Base-by-base conservation (phyloP, 2,797 vertebrate genomes). In the Kryptolebias ocellatus region DNA sequence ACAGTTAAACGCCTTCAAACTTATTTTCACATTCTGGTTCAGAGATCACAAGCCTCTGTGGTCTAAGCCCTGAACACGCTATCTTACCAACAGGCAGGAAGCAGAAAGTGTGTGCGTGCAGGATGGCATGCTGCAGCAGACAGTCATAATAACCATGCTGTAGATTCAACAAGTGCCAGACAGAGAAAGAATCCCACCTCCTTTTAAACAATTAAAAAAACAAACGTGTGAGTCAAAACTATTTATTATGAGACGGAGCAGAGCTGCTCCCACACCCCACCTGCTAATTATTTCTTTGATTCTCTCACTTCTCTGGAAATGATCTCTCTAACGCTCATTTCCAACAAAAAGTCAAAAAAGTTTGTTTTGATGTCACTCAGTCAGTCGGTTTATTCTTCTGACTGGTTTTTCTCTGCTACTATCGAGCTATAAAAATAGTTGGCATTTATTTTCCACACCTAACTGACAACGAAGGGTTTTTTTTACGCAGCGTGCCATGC, bases 91-190 rank as follows among this genome's bases (percentile, higher is more conserved):
- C 57, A 16, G 27, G 70, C 34, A 70, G 56, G 39, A 84, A 87
- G 79, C 51, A 84, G 68, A 76, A 78, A 50, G n/a, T 62, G 83
- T 31, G 81, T 90, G 51, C 60, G 46, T 89, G 86, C 83, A 67
- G 54, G 0, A 14, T 4, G 51, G 16, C 77, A 84, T 15, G 79
- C 27, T 7, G 37, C 73, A 42, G 8, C 39, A 17, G 42, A n/a
- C 24, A 17, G 37, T 8, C 11, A 16, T 4, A 18, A n/a, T 18
- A 28, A 51, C 49, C 16, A 29, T 3, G 17, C 15, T 53, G 29
- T 17, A 17, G 28, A 29, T 14, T 18, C 17, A 62, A 4, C 12
- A n/a, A 0, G 9, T 50, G 27, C 15, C 17, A 45, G 2, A 1
- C 0, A 28, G 17, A 17, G 20, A 24, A 24, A 66, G 17, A 57